Evolutionary conservation across 2,113 vertebrate species (phyloP).

Genomic region (Piliocolobus tephrosceles): DNA sequence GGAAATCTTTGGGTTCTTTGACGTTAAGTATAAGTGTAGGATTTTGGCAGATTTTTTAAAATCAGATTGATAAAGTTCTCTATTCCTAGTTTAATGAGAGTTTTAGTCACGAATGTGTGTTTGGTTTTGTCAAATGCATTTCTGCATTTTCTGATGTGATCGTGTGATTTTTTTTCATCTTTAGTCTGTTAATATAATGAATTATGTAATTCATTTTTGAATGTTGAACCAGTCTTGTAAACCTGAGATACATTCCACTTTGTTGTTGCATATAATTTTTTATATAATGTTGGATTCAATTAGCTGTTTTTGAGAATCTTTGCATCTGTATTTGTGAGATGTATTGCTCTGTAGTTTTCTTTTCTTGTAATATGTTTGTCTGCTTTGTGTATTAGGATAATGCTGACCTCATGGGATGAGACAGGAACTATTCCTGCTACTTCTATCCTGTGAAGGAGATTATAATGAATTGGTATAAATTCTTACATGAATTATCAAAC

Average conservation of each 20-base stretch:
- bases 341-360: background rate
- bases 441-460: too few species aligned
- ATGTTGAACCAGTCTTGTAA: background rate
- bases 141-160: background rate
- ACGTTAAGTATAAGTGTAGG: background rate
- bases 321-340: background rate
- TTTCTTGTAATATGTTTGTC: too few species aligned
- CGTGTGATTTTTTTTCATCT: background rate
- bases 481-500: too few species aligned
- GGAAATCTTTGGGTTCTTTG: background rate
- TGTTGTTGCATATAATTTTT: background rate
- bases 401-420: too few species aligned
- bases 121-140: background rate
- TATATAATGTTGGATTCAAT: background rate
- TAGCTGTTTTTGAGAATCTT: background rate
- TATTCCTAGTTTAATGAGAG: background rate
- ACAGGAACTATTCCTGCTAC: too few species aligned
- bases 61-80: background rate
- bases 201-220: background rate
- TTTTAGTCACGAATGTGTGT: background rate
- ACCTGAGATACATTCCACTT: background rate
- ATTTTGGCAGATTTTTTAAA: background rate
- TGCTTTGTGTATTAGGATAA: too few species aligned
- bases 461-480: too few species aligned
- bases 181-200: background rate